Evolutionary conservation across 2,888 invertebrate genomes (phyloP), one percentile per base, ranked within the genome.

Genomic region (Liodrosophila aerea): DNA sequence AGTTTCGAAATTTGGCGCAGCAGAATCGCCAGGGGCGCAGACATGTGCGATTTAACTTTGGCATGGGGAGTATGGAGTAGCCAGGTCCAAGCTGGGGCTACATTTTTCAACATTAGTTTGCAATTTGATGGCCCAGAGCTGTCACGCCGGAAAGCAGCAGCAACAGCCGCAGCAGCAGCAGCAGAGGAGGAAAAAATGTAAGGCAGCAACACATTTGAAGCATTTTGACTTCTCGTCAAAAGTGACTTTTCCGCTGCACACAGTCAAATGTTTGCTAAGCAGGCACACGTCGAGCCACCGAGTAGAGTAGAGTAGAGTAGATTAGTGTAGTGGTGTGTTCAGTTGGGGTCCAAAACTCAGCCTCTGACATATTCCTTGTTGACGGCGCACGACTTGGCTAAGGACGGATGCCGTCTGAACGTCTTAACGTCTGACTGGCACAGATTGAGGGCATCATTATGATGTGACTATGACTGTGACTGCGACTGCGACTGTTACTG

Each of bases 71-170:
- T 37, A 30, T 43, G 22, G 43, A 29, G 52, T 12, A 52, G 52
- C 58, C 63, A 53, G 50, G 50, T 62, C 58, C 63, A 53, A 53
- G 53, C 59, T 51, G 54, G 36, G 60, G 71, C 59, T 52, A 53
- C 47, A 54, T 83, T 86, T 85, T 86, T 87, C 81, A 70, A 87
- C 85, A 84, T 84, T 76, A 78, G 77, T 71, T 74, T 64, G 61
- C 77, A 76, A 81, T 86, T 74, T 73, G 76, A 67, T 83, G 76
- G 85, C 87, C 87, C 70, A 76, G 64, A 88, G 87, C 87, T 86
- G 88, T 87, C 87, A 87, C 87, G 88, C 73, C 72, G 76, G 52
- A 63, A 39, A 50, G 33, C 64, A 53, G 58, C 67, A 57, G 54
- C 29, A 29, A 8, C 29, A 29, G 8, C 8, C 1, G 29, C 18